Base-by-base conservation (phyloP, 2,113 vertebrate species). In the Pogona vitticeps region DNA sequence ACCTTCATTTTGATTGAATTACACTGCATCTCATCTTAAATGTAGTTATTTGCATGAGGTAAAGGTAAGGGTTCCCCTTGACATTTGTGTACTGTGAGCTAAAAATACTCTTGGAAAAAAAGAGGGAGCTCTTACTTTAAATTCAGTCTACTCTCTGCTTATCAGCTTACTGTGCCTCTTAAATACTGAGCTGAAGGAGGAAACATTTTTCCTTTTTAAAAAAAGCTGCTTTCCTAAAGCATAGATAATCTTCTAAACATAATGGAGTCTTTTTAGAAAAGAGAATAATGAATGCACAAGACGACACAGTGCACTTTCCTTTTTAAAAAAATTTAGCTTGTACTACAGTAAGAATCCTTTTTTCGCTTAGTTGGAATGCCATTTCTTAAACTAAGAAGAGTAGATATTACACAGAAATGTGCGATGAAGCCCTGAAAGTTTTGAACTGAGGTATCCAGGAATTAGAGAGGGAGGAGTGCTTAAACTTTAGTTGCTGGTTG, bases 201-300 rank as follows among this genome's bases (percentile, higher is more conserved):
- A 89, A 92, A 73, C 87, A 73, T 28, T 89, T 82, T 63, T 75
- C 40, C 12, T 21, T 52, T 52, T 52, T 52, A 52, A 76, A n/a
- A 80, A 92, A 94, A 94, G 88, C 93, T 89, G 92, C 92, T 94
- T 94, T 93, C 26, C 65, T 92, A 92, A 93, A 93, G 93, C 92
- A 91, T 89, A 90, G 91, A 94, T 95, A 92, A 94, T 94, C 91
- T 95, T 92, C 92, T 89, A 94, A 93, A 93, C 80, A 86, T 91
- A 93, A 94, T 86, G 68, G 85, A 68, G 78, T 75, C 70, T 81
- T 71, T 82, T 82, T n/a, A 76, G 58, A 76, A 81, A 73, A 93
- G 87, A 85, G 90, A 92, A 94, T 92, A 94, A 89, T 0, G 6
- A 79, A 88, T 79, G 80, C 91, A 93, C 8, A 82, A 75, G 59